Evolutionary conservation across 2,888 invertebrate species (phyloP).

Genomic region (Gari tellinella): DNA sequence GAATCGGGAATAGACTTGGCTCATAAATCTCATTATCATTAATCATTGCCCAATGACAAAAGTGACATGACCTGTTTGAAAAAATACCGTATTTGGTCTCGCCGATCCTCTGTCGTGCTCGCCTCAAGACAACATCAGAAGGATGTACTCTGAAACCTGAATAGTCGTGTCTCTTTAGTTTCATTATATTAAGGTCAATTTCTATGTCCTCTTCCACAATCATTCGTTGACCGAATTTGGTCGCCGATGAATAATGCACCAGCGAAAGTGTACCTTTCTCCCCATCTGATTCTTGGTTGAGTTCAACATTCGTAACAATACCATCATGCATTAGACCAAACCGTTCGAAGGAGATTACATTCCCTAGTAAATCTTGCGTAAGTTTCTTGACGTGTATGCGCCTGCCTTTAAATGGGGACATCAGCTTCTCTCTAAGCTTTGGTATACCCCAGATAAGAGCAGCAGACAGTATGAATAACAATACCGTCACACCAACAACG

Average conservation of each 20-base stretch:
- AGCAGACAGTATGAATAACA: slow-evolving; percentile 9
- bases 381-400: slow-evolving; percentile 10
- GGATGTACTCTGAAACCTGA: slow-evolving; percentile 16
- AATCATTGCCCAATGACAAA: slow-evolving; percentile 47
- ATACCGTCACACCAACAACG: slow-evolving; percentile 3
- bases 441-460: slow-evolving; percentile 12
- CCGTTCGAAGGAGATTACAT: slow-evolving; percentile 26
- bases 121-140: slow-evolving; percentile 25
- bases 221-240: slow-evolving; percentile 15
- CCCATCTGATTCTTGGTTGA: background rate
- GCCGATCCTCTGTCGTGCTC: slow-evolving; percentile 33
- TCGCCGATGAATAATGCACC: slow-evolving; percentile 28
- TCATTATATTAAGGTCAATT: slow-evolving; percentile 13
- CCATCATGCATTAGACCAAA: slow-evolving; percentile 20
- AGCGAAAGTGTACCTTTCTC: slow-evolving; percentile 19
- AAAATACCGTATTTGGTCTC: slow-evolving; percentile 34
- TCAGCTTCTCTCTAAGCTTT: slow-evolving; percentile 9
- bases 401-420: slow-evolving; percentile 32
- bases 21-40: slow-evolving; percentile 18
- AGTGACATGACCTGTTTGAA: slow-evolving; percentile 37
- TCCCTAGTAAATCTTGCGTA: slow-evolving; percentile 17
- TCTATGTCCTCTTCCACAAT: slow-evolving; percentile 26
- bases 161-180: slow-evolving; percentile 18
- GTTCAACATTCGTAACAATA: slow-evolving; percentile 12
- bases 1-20: background rate